Evolutionary conservation across 2,113 vertebrate species (phyloP), one percentile per base, ranked within the genome.

Genomic region (Choloepus hoffmanni): DNA sequence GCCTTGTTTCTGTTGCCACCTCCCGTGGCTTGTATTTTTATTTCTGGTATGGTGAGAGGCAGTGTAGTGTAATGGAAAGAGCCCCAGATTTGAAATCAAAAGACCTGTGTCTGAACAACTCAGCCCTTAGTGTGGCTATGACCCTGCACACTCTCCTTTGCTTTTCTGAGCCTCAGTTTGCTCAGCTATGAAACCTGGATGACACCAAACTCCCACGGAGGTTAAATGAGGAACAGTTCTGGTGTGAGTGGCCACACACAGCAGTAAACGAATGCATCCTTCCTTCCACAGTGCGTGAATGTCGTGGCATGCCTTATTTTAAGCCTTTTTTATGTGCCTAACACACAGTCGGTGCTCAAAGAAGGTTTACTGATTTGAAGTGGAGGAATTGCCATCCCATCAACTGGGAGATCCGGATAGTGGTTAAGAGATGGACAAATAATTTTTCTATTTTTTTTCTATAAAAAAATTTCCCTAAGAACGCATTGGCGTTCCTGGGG

Each of bases 401-500:
- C 70, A 48, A 78, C n/a, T 65, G 76, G 86, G 40, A 84, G 78
- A 55, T 45, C 58, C 2, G 8, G 12, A 30, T 48, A 76, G 43
- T 76, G 10, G 33, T 86, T 60, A 96, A 91, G 63, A 95, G 63
- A 86, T 11, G 26, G n/a, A 50, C 53, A 72, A 45, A 84, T n/a
- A 74, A 6, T 90, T 94, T 89, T 60, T 72, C 62, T 26, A 74
- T 23, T 55, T 58, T 21, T 60, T 60, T 21, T 60, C 19, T 21
- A 60, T 18, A 48, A 85, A 43, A 15, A 24, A 60, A 65, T 28
- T 45, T 85, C 72, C 45, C 74, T 79, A 67, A 81, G 81, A 76
- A 96, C 33, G 63, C 33, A 77, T 2, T 7, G 3, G 70, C 13
- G 1, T 68, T 72, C 79, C 26, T 28, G 84, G 83, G 79, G 30